Evolutionary conservation across 2,113 vertebrate genomes (phyloP), one percentile per base, ranked within the genome.

Genomic region (Corythornis cristatus): DNA sequence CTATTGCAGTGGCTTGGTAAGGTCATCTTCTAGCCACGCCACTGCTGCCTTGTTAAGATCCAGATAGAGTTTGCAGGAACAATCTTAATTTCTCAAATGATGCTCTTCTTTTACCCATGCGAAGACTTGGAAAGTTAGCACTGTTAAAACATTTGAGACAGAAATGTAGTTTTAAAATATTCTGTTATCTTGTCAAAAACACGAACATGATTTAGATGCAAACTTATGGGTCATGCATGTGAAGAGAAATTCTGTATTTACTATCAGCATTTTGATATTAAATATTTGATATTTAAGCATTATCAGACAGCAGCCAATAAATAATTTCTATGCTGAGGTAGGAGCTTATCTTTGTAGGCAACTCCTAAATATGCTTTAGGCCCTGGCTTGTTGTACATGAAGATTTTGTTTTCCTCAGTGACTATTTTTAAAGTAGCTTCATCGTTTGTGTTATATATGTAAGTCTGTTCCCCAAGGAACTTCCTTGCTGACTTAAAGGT

Each of bases 371-470:
- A 12, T 70, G 46, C 35, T 74, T 84, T 9, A 22, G 48, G 35
- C 8, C 75, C 20, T 76, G 75, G 28, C 57, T 66, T 40, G 22
- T 66, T 40, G 22, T 78, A 13, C 14, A 10, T 56, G 19, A 82
- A 78, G 70, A 20, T 83, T 89, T 95, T 72, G 5, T 54, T 74
- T 93, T 84, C 48, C 86, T 65, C 75, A 37, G 37, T 62, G 48
- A 33, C 48, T 87, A 5, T 91, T 96, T 92, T 84, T 71, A 46
- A 87, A 87, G 66, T 61, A 67, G n/a, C 58, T 65, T n/a, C 54
- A 76, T 88, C 58, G 53, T 90, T 80, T 79, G 9, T 65, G 53
- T 57, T 83, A 29, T 8, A 53, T 33, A 15, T 58, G 0, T 46
- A 57, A 43, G 14, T 60, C 25, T 79, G 15, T 56, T 87, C 21